Base-by-base conservation (phyloP, 2,797 vertebrate genomes). In the Perodicticus potto region DNA sequence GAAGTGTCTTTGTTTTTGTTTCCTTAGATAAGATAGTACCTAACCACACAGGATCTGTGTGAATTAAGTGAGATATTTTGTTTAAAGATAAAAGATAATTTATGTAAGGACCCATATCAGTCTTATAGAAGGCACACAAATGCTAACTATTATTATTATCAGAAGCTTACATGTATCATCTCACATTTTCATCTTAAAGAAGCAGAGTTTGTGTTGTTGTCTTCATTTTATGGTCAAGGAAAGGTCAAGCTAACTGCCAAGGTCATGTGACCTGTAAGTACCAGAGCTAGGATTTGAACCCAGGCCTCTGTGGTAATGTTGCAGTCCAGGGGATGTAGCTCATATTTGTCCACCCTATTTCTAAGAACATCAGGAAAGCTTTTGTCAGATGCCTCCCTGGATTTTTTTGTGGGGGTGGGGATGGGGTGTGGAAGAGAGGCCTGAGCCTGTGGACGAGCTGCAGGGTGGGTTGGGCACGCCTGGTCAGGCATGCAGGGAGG, bases 251-350 rank as follows among this genome's bases (percentile, higher is more conserved):
- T 19, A 86, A 83, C 45, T n/a, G 29, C 63, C 34, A 37, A 74
- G 74, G 2, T 81, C 82, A 84, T 0, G 5, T 34, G 72, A 81
- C 37, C 65, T 27, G 3, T 37, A 49, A 76, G 19, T 40, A n/a
- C 32, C 37, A 25, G 67, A 82, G 65, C 57, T 73, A 9, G 29
- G 76, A 90, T 80, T 89, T 74, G 82, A 96, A 92, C 70, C 49
- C 29, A 43, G 69, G 43, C 9, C 67, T 92, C 61, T 37, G 32
- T 32, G 65, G 45, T n/a, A 69, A 5, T 49, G 27, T n/a, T 85
- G 14, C 17, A 34, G 25, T 61, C 23, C 32, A 65, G 0, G 16
- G 23, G 57, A 78, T 77, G 16, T n/a, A 49, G 34, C 34, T 88
- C 19, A 1, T 74, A n/a, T 43, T 9, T 74, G 59, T 32, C 65